A percentile compares a stretch with the other conserved stretches of the same genome.
These are phyloP conservation scores for Nymphicus hollandicus DNA, from an alignment of 2,113 vertebrate species.

Conservation along the genomic window DNA sequence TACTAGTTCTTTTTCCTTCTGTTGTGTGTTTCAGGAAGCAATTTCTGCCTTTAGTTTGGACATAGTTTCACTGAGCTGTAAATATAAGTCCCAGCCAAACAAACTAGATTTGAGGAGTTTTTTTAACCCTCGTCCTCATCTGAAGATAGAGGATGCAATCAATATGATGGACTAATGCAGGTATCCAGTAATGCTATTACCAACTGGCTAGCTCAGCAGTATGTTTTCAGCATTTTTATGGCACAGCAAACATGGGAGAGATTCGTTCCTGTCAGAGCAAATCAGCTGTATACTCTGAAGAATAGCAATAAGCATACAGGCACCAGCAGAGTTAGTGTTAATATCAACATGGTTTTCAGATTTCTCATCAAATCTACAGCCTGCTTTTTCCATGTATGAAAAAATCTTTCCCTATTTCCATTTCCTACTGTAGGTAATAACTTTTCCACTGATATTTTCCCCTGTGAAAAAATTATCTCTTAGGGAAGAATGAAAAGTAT, in stretches of 20 bases:
- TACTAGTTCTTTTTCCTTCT: not conserved
- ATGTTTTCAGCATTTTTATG: constrained; percentile 66
- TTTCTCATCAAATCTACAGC: constrained; percentile 9
- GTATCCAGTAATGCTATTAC: constrained; percentile 41
- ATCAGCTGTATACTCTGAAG: constrained; percentile 34
- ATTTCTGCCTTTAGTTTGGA: not conserved
- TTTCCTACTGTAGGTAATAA: not conserved
- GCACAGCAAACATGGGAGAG: constrained; percentile 22
- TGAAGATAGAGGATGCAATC: constrained; percentile 13
- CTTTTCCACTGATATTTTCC: not conserved
- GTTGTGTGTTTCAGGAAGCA: not conserved
- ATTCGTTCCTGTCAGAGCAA: constrained; percentile 41
- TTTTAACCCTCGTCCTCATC: not conserved
- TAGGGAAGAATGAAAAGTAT: not conserved
- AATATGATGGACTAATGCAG: not conserved
- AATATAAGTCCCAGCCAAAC: not conserved
- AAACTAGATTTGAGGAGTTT: not conserved
- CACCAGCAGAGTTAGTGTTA: constrained; percentile 11
- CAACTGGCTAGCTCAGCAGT: constrained; percentile 53
- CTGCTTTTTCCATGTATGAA: not conserved
- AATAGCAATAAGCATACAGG: not conserved
- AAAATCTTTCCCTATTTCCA: not conserved
- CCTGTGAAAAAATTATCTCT: not conserved
- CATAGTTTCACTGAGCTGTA: not conserved
- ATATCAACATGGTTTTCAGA: constrained; percentile 2